phyloP scores from a whole-genome alignment of 2,797 vertebrate species.

The Manis pentadactyla region DNA sequence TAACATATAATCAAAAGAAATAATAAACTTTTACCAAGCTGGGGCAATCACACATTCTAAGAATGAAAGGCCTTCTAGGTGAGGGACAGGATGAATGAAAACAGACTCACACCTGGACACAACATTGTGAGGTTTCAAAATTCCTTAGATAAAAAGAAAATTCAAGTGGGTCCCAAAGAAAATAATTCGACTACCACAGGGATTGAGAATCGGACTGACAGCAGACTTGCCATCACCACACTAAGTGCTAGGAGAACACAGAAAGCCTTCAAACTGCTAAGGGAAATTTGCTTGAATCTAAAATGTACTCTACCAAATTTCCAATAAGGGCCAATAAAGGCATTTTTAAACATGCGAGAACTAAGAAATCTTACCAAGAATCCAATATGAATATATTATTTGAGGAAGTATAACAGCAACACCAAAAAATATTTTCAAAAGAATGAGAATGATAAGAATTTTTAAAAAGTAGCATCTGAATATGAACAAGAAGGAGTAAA shows the following conservation, averaged over 20 bases:
- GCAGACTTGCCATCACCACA: background rate
- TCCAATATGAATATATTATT: background rate
- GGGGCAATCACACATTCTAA: background rate
- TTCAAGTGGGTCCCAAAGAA: background rate
- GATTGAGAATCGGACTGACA: background rate
- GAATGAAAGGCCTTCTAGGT: background rate
- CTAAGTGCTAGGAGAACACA: background rate
- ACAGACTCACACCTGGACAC: background rate
- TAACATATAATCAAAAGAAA: conserved; percentile 17
- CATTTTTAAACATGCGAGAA: background rate
- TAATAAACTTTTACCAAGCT: background rate
- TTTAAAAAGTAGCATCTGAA: background rate
- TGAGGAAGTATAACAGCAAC: background rate
- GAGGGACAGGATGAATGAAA: background rate
- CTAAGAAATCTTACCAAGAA: conserved; percentile 28
- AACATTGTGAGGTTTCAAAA: background rate
- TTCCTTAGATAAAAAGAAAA: conserved; percentile 22
- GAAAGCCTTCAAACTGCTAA: background rate
- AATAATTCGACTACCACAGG: background rate
- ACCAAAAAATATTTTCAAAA: background rate
- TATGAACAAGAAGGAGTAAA: conserved; percentile 25
- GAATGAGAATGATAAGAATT: conserved; percentile 1
- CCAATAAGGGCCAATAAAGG: background rate
- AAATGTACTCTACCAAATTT: background rate
- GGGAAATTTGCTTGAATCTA: background rate